phyloP scores from a whole-genome alignment of 2,797 vertebrate genomes.

The Phrynocephalus vlangalii region DNA sequence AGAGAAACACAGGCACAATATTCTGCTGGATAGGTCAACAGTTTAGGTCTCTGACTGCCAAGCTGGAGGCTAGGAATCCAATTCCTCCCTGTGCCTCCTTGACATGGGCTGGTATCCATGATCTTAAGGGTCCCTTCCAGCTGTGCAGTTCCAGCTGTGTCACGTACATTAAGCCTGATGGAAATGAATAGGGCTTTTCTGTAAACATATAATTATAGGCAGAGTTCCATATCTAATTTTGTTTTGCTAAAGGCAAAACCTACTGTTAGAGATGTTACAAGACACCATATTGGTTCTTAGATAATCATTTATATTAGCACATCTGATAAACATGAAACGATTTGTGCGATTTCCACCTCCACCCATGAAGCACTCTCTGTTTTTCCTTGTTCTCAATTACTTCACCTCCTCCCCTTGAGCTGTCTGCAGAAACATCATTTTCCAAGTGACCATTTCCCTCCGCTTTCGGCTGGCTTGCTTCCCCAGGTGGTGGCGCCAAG shows the following conservation, averaged over 20 bases:
- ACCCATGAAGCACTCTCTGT: no score
- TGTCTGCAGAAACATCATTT: neutral
- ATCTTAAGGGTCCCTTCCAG: no score
- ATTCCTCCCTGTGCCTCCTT: no score
- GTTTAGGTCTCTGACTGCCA: no score
- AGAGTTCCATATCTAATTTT: neutral
- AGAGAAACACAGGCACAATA: neutral
- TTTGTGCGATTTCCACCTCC: neutral
- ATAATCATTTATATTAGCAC: neutral
- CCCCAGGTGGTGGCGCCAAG: constrained; percentile 12
- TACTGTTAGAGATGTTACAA: neutral
- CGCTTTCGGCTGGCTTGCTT: neutral
- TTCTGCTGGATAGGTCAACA: neutral
- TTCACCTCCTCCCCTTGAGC: no score
- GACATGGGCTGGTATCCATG: no score
- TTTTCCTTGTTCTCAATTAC: neutral
- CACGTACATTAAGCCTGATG: neutral
- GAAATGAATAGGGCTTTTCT: neutral
- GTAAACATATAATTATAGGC: neutral
- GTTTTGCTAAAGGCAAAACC: neutral
- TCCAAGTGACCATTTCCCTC: no score
- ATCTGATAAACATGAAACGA: neutral
- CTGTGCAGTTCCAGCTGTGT: neutral
- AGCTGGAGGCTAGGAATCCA: no score
- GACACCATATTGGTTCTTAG: neutral